These are phyloP conservation scores for Girardinichthys multiradiatus DNA, from an alignment of 2,113 vertebrate species.

Conservation along the genomic window DNA sequence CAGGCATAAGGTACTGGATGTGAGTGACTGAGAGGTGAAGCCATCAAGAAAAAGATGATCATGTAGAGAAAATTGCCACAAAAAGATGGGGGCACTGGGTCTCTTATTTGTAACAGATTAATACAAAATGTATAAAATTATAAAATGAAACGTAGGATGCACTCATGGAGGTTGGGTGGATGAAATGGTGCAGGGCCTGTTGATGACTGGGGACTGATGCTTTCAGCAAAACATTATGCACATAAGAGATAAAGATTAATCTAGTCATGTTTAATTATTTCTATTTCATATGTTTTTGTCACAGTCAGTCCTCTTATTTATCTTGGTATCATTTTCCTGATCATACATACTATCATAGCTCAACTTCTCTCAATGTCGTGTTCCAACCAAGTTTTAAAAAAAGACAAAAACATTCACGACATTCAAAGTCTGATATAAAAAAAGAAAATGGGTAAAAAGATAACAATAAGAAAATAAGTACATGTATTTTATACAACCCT, in stretches of 20 bases:
- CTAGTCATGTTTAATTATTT: slow-evolving; percentile 31
- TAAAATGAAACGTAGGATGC: slow-evolving; percentile 12
- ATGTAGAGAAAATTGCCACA: slow-evolving; percentile 21
- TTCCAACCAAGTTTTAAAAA: no score
- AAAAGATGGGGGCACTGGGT: slow-evolving; percentile 1
- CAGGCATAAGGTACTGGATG: slow-evolving; percentile 29
- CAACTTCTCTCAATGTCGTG: no score
- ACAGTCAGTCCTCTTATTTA: slow-evolving; percentile 22
- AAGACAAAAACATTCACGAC: no score
- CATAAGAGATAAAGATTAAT: no score
- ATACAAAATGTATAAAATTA: no score
- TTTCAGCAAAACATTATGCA: slow-evolving; percentile 31
- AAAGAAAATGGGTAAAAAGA: no score
- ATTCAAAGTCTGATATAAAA: no score
- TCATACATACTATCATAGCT: no score
- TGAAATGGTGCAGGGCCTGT: neutral
- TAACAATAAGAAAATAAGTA: no score
- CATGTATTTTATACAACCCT: no score
- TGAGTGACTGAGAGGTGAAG: slow-evolving; percentile 31
- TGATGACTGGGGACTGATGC: slow-evolving; percentile 31
- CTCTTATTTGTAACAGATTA: slow-evolving; percentile 1
- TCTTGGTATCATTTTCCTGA: neutral
- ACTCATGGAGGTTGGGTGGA: slow-evolving; percentile 6
- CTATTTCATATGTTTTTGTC: slow-evolving; percentile 34
- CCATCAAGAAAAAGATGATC: slow-evolving; percentile 18